Percentiles rank a stretch among this genome's conserved stretches.
phyloP scores from a whole-genome alignment of 2,113 vertebrate species.

The Falcunculus frontatus region DNA sequence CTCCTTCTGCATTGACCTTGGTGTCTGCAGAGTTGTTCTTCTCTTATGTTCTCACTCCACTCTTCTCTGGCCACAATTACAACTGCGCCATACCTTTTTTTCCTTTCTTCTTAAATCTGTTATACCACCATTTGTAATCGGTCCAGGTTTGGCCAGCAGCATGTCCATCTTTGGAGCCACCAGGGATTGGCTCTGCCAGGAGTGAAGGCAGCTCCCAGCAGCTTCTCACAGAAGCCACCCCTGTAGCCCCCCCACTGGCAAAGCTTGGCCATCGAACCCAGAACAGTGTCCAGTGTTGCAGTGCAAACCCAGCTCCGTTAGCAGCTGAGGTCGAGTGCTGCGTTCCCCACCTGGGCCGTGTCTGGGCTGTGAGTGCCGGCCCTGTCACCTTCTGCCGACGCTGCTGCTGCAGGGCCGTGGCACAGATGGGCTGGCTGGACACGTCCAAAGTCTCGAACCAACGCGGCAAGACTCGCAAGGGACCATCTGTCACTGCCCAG shows the following conservation, averaged over 20 bases:
- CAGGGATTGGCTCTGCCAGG: too few species aligned
- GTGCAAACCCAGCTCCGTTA: not conserved
- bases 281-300: not conserved
- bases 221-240: not conserved
- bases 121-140: fast-evolving
- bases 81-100: fast-evolving
- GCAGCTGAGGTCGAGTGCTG: not conserved
- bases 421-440: not conserved
- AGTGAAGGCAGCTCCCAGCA: not conserved
- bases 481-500: slow-evolving; percentile 39
- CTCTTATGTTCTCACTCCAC: not conserved
- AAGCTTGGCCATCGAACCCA: fast-evolving
- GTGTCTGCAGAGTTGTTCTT: not conserved
- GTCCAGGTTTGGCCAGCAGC: not conserved
- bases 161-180: too few species aligned
- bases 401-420: not conserved
- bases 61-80: not conserved
- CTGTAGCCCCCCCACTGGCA: fast-evolving
- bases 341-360: not conserved
- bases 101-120: not conserved
- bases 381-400: not conserved
- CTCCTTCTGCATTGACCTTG: not conserved
- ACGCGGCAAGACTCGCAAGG: not conserved
- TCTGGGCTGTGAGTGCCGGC: not conserved
- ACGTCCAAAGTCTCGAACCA: not conserved